Base-by-base conservation (phyloP, 2,888 invertebrate genomes). In the Incurvaria masculella region DNA sequence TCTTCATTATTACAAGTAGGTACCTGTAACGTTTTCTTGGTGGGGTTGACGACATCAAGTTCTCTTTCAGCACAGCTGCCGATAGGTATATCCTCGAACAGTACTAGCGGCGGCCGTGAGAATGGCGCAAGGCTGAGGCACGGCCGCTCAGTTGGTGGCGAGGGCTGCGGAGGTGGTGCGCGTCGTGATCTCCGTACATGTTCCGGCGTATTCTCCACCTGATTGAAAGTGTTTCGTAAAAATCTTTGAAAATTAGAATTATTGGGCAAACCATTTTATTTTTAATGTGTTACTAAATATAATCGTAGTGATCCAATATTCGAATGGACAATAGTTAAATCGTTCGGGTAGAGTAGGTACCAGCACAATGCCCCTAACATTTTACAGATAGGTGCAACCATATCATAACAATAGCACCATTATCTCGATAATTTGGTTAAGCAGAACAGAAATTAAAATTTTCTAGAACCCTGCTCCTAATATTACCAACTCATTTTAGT, bases 11-110 rank as follows among this genome's bases (percentile, higher is more conserved):
- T 26, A 42, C 16, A 23, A 17, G 4, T 3, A 18, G 8, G 26
- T 62, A 79, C 76, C 69, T 72, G 68, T 61, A 74, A 69, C 2
- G 59, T 51, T 58, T 69, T 63, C 54, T 73, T 71, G 1, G 65
- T 58, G 11, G 87, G 85, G 65, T 88, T 88, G 45, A 72, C 66
- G 14, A 88, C 68, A 56, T 82, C 74, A 49, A 88, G 64, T 45
- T 69, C 66, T 53, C 81, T 78, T 48, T 72, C 75, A 48, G 80
- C 80, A 11, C 74, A 68, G 41, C 79, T 71, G 16, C 84, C 82
- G 48, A 87, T 69, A 5, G 76, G 67, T 48, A 87, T 81, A 72
- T 86, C 79, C 53, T 87, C 85, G 59, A 88, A 88, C n/a, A 81
- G 73, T 17, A 88, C 79, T 69, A 83, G 84, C 2, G 87, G 83